phyloP scores from a whole-genome alignment of 2,113 vertebrate species.

The Leucopsar rothschildi region DNA sequence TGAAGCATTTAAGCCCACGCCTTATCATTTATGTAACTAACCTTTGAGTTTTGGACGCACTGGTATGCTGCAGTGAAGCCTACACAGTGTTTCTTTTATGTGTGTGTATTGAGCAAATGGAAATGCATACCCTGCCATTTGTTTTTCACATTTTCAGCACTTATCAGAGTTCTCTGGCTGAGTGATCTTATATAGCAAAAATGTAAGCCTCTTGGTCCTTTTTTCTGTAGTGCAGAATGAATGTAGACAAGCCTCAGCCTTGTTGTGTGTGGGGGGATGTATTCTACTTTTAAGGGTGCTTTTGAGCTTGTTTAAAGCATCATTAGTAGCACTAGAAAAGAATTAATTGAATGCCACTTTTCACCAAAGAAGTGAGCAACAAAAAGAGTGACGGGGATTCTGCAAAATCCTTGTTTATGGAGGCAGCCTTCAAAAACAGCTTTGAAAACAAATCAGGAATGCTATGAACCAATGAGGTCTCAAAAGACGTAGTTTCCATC shows the following conservation, averaged over 20 bases:
- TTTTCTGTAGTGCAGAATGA: conserved; percentile 7
- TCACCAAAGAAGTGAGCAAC: neutral
- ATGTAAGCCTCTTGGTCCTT: conserved; percentile 39
- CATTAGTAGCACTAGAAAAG: neutral
- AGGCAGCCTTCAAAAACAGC: neutral
- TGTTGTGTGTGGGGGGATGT: neutral
- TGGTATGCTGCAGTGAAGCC: conserved; percentile 53
- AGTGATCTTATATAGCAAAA: conserved; percentile 47
- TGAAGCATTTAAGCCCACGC: conserved; percentile 48
- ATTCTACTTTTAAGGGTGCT: conserved; percentile 25
- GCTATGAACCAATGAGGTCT: neutral
- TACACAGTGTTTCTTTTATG: conserved; percentile 67
- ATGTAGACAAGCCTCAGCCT: conserved; percentile 10
- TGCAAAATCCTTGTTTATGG: neutral
- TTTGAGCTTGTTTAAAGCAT: conserved; percentile 4
- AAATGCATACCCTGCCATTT: conserved; percentile 57
- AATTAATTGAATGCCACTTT: neutral
- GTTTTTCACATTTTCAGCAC: conserved; percentile 58
- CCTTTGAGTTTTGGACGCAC: conserved; percentile 64
- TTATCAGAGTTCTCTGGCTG: conserved; percentile 43
- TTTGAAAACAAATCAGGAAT: neutral
- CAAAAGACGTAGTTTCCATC: neutral
- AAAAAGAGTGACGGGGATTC: neutral
- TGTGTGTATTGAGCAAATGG: conserved; percentile 58
- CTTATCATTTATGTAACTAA: conserved; percentile 64